phyloP scores from a whole-genome alignment of 2,888 invertebrate species.

The Orthosia gracilis region DNA sequence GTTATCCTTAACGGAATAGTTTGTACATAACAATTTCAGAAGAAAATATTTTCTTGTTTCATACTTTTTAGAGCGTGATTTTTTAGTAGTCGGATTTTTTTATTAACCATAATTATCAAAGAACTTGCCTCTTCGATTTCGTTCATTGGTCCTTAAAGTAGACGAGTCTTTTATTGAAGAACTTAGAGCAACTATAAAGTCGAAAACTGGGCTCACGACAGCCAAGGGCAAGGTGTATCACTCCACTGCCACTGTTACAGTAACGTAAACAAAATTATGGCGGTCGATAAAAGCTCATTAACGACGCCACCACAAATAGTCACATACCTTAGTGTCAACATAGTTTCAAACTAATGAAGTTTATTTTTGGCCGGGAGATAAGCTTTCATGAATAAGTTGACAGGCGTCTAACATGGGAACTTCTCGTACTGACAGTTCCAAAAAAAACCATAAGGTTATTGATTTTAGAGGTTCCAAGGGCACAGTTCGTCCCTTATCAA shows the following conservation, averaged over 20 bases:
- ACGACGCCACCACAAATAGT: background rate
- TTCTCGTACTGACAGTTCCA: background rate
- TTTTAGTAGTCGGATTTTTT: too few species aligned
- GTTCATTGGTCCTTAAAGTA: background rate
- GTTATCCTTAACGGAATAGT: too few species aligned
- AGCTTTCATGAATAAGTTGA: background rate
- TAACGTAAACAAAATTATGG: conserved; percentile 18
- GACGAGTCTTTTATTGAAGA: background rate
- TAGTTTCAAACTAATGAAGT: background rate
- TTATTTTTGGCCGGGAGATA: background rate
- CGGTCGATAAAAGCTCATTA: conserved; percentile 35
- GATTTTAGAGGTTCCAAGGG: conserved; percentile 10
- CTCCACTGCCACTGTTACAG: conserved; percentile 24
- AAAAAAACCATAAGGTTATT: background rate
- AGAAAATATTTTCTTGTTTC: too few species aligned
- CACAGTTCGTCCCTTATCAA: background rate
- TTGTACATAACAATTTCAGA: too few species aligned
- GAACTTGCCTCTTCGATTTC: conserved; percentile 22
- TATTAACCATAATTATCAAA: background rate
- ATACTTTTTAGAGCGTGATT: too few species aligned
- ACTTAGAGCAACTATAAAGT: background rate
- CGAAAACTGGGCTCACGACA: conserved; percentile 1
- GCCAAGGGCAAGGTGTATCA: conserved; percentile 6
- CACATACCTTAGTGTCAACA: background rate
- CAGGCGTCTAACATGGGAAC: too few species aligned